Evolutionary conservation across 2,797 vertebrate genomes (phyloP).

Genomic region (Cuculus canorus): DNA sequence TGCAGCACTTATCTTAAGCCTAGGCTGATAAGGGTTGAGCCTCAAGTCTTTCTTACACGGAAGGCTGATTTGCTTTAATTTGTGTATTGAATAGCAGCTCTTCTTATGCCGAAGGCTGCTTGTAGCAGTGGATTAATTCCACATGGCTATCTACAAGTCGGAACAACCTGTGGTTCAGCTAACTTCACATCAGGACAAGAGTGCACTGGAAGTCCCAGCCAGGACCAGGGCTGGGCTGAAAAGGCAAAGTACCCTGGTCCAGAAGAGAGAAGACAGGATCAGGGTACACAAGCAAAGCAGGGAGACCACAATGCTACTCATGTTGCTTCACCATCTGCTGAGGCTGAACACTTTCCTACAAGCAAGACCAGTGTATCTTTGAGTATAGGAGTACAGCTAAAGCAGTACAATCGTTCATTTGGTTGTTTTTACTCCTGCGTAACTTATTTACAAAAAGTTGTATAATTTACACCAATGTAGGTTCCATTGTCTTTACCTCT

Average conservation of each 20-base stretch:
- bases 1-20: background rate
- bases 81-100: background rate
- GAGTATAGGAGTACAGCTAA: background rate
- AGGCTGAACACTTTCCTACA: background rate
- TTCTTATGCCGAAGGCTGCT: background rate
- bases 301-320: fast-evolving
- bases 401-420: background rate
- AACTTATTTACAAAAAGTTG: background rate
- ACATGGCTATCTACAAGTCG: background rate
- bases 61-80: background rate
- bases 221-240: background rate
- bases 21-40: background rate
- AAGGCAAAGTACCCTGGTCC: background rate
- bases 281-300: background rate
- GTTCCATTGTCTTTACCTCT: background rate
- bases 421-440: background rate
- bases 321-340: background rate
- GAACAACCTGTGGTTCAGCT: background rate
- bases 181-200: background rate
- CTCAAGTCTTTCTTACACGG: background rate
- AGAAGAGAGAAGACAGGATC: background rate
- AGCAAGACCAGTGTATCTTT: background rate
- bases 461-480: background rate
- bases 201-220: fast-evolving
- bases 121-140: background rate